Base-by-base conservation (phyloP, 1,140 invertebrate species). In the Anadara kagoshimensis region DNA sequence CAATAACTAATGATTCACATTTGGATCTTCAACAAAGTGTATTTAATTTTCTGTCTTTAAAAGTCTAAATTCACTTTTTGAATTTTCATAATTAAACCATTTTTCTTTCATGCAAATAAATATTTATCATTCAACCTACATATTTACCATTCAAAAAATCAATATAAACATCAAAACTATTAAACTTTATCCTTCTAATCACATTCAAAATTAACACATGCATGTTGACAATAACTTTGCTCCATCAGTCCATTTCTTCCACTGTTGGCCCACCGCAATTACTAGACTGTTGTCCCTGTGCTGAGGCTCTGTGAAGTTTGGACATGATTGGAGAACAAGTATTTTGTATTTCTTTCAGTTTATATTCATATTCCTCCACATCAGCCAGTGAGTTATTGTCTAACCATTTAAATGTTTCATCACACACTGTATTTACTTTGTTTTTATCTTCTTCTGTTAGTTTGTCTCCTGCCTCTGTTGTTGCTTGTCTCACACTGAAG, bases 371-470 rank as follows among this genome's bases (percentile, higher is more conserved):
- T 67, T 90, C 90, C 36, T 91, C 89, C 61, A 85, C 87, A 16
- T 90, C 89, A 14, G 90, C 90, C 69, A 89, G 75, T 5, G 83
- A 81, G 73, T 91, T 91, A 29, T 73, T 73, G 61, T 91, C 90
- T 67, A 91, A 71, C 90, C 90, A 91, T 53, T 76, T 79, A 26
- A 91, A 83, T 29, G 83, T 76, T 49, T 89, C 87, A 36, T 90
- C 79, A 81, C 89, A 90, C 43, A 81, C 84, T 18, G 91, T 91
- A 1, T 91, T 85, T 0, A 94, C 93, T 12, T 86, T 87, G 26
- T 89, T 87, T 74, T 92, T 92, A 77, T 95, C 94, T 1, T 87
- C 83, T 5, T 92, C 91, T 4, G 90, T 89, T 0, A 95, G 78
- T 79, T 92, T 92, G 63, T 89, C 89, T 45, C 91, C 89, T 8